These are phyloP conservation scores for Nymphalis c-album DNA, from an alignment of 2,888 invertebrate genomes.

Conservation along the genomic window DNA sequence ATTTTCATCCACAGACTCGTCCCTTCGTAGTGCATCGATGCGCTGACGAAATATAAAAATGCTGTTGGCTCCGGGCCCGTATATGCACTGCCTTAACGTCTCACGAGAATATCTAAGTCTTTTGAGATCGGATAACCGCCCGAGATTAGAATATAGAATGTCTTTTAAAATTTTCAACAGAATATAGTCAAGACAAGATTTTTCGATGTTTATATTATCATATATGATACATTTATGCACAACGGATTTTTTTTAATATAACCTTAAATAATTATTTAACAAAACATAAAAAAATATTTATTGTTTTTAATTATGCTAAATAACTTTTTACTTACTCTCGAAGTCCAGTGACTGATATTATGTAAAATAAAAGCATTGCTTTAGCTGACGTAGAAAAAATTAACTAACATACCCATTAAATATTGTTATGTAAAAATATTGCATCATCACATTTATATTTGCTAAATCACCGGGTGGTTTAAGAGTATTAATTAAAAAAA, in stretches of 20 bases:
- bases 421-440: too few relatives aligned
- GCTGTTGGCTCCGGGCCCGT: conserved; percentile 32
- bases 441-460: too few relatives aligned
- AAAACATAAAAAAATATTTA: too few relatives aligned
- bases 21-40: conserved; percentile 34
- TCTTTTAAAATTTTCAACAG: conserved; percentile 9
- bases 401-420: too few relatives aligned
- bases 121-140: conserved; percentile 18
- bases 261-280: too few relatives aligned
- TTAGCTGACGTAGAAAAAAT: too few relatives aligned
- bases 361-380: too few relatives aligned
- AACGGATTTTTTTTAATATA: neutral
- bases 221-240: neutral
- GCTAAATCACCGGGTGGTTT: too few relatives aligned
- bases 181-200: neutral
- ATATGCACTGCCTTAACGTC: conserved; percentile 12
- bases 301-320: too few relatives aligned
- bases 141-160: conserved; percentile 3
- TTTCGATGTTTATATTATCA: neutral
- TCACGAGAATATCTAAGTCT: conserved; percentile 18
- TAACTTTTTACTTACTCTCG: too few relatives aligned
- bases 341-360: too few relatives aligned
- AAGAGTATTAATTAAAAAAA: too few relatives aligned
- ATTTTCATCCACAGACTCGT: conserved; percentile 50
- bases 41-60: conserved; percentile 39